Evolutionary conservation across 2,797 vertebrate genomes (phyloP).

Genomic region (Merluccius polli): DNA sequence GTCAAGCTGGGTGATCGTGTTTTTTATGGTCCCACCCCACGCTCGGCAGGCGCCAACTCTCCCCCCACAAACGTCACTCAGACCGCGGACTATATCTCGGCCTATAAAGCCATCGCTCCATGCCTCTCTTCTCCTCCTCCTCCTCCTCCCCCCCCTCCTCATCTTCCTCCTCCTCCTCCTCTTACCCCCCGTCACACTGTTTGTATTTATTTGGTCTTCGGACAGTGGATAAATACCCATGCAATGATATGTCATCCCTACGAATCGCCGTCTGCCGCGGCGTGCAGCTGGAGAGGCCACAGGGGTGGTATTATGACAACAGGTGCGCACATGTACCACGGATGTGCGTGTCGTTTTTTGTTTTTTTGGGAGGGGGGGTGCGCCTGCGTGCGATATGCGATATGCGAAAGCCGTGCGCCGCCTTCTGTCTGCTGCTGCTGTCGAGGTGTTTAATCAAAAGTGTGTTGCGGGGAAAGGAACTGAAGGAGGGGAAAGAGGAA

Average conservation of each 20-base stretch:
- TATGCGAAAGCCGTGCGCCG: too few relatives aligned
- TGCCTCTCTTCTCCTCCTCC: conserved; percentile 26
- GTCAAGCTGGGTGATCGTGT: conserved; percentile 49
- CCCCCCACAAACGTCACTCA: conserved; percentile 47
- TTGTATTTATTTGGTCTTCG: conserved; percentile 18
- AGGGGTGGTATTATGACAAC: neutral
- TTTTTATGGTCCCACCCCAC: conserved; percentile 46
- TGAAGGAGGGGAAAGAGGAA: neutral
- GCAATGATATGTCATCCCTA: neutral
- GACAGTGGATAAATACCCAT: conserved; percentile 32
- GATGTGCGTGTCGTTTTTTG: too few relatives aligned
- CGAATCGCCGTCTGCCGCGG: too few relatives aligned
- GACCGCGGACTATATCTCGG: conserved; percentile 31
- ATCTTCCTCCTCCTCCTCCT: conserved; percentile 24
- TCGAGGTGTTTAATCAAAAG: neutral
- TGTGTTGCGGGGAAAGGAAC: neutral
- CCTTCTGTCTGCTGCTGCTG: neutral
- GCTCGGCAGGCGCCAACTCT: conserved; percentile 35
- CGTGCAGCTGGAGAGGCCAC: too few relatives aligned
- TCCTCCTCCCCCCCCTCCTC: conserved; percentile 26
- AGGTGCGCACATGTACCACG: too few relatives aligned
- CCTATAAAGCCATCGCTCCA: conserved; percentile 4
- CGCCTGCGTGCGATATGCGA: too few relatives aligned
- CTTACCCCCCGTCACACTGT: conserved; percentile 26
- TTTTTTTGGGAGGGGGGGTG: too few relatives aligned